These are phyloP conservation scores for Miltochrista miniata DNA, from an alignment of 2,888 invertebrate genomes.

Conservation along the genomic window DNA sequence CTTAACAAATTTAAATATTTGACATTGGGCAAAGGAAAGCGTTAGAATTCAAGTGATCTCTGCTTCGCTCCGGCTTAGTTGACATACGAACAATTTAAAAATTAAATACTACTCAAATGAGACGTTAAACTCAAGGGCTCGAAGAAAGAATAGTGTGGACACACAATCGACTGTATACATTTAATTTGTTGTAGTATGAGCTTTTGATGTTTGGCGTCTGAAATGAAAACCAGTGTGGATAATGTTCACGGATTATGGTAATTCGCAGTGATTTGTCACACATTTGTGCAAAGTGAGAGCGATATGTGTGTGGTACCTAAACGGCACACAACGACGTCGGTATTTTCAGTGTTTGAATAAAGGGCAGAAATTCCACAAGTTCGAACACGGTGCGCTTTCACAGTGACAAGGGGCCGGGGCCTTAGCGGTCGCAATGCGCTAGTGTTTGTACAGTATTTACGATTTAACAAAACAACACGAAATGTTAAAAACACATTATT, in stretches of 20 bases:
- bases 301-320: constrained; percentile 9
- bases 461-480: constrained; percentile 83
- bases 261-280: constrained; percentile 39
- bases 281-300: constrained; percentile 22
- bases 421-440: constrained; percentile 56
- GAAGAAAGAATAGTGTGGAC: constrained; percentile 57
- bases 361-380: constrained; percentile 68
- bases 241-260: constrained; percentile 29
- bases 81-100: constrained; percentile 80
- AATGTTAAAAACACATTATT: constrained; percentile 84
- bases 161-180: constrained; percentile 22
- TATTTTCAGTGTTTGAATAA: constrained; percentile 56
- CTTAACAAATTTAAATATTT: constrained; percentile 83
- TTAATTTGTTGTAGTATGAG: constrained; percentile 28
- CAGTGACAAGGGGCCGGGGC: constrained; percentile 52
- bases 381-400: constrained; percentile 58
- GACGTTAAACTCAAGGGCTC: constrained; percentile 66
- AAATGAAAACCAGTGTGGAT: constrained; percentile 25
- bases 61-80: constrained; percentile 70
- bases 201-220: constrained; percentile 17
- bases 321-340: constrained; percentile 15
- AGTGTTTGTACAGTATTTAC: constrained; percentile 81
- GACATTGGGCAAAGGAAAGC: constrained; percentile 81
- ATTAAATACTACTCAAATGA: constrained; percentile 78
- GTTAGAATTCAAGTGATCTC: constrained; percentile 84